These are phyloP conservation scores for Rambutsinella grinnellia DNA, from an alignment of 2,888 invertebrate species.

Conservation along the genomic window DNA sequence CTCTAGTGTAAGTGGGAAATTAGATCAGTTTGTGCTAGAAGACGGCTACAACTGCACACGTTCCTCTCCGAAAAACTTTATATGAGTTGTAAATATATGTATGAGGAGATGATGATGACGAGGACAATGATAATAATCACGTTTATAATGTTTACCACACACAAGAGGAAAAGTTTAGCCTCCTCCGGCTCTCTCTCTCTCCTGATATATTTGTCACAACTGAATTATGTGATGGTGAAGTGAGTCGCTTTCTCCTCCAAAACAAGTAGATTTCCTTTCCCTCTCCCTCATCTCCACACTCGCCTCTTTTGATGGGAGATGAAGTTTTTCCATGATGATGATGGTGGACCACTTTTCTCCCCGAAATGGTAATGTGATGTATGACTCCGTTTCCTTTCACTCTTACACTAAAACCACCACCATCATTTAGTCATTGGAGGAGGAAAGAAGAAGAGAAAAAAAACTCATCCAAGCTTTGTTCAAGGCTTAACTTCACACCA, in stretches of 20 bases:
- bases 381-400: not conserved
- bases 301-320: not conserved
- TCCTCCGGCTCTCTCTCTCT: not conserved
- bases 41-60: no score
- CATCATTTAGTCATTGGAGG: no score
- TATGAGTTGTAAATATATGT: slow-evolving; percentile 9
- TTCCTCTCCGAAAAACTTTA: not conserved
- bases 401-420: not conserved
- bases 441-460: no score
- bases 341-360: not conserved
- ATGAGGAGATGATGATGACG: no score
- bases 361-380: not conserved
- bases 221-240: slow-evolving; percentile 1
- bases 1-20: not conserved
- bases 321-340: not conserved
- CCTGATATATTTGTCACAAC: not conserved
- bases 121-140: not conserved
- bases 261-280: not conserved
- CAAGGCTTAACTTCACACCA: not conserved
- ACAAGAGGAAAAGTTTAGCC: not conserved
- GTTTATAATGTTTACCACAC: not conserved
- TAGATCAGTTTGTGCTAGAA: not conserved
- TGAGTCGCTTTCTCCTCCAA: not conserved
- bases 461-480: no score
- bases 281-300: not conserved